A percentile compares a stretch with the other conserved stretches of the same genome.
These are phyloP conservation scores for Parambassis ranga DNA, from an alignment of 2,797 vertebrate genomes.

Conservation along the genomic window DNA sequence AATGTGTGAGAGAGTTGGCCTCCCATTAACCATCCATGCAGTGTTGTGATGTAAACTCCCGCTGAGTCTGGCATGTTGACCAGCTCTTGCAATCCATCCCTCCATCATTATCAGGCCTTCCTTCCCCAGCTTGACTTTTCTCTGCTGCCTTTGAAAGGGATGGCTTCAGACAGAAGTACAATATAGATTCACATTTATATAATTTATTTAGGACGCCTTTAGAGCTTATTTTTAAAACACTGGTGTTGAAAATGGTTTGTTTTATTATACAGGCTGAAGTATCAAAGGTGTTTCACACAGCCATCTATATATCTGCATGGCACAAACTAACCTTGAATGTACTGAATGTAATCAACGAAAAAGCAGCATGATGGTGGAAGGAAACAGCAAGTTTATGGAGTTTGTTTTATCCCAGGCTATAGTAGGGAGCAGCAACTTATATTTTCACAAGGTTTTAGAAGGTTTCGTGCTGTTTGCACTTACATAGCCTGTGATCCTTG, in stretches of 20 bases:
- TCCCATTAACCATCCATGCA: constrained; percentile 68
- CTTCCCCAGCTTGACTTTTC: constrained; percentile 36
- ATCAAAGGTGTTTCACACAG: too few relatives aligned
- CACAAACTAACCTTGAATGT: background rate
- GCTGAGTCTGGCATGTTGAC: constrained; percentile 68
- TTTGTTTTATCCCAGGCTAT: background rate
- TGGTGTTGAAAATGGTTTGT: too few relatives aligned
- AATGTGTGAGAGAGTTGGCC: constrained; percentile 22
- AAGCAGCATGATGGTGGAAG: background rate
- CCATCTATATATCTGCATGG: background rate
- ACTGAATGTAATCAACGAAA: background rate
- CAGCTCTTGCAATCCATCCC: constrained; percentile 47
- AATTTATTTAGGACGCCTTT: background rate
- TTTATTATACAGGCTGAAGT: too few relatives aligned
- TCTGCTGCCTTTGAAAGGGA: background rate
- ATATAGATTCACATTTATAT: background rate
- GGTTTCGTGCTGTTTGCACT: constrained; percentile 10
- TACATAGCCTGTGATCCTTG: constrained; percentile 13
- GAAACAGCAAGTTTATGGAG: background rate
- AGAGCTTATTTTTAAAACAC: background rate
- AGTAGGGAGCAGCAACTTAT: background rate
- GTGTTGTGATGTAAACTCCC: constrained; percentile 66
- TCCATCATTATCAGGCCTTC: constrained; percentile 62
- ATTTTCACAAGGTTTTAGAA: constrained; percentile 7
- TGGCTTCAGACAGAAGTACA: background rate